Conservation (phyloP, 2,113 vertebrate species). For the Patagioenas fasciata region DNA sequence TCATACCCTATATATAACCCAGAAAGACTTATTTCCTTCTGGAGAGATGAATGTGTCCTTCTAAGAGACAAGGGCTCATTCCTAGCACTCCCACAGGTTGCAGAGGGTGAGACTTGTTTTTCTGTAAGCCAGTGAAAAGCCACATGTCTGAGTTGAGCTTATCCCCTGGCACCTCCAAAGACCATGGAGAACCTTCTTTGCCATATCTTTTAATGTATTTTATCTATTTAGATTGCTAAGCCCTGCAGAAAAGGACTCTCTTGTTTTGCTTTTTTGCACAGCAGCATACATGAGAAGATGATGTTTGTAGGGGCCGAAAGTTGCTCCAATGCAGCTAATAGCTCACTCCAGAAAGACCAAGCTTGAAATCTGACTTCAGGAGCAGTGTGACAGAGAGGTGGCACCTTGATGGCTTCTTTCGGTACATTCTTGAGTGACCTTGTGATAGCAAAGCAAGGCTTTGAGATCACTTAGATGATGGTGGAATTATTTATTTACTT, state of each 20-base stretch:
- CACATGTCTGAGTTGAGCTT: background rate
- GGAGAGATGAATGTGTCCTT: background rate
- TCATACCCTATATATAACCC: background rate
- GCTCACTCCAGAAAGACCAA: background rate
- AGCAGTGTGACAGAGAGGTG: background rate
- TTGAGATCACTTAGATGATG: background rate
- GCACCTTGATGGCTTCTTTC: background rate
- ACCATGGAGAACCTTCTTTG: background rate
- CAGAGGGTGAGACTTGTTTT: background rate
- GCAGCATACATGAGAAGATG: fast-evolving
- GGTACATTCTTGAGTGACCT: background rate
- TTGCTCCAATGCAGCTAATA: background rate
- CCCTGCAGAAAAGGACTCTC: background rate
- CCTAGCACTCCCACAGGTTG: background rate
- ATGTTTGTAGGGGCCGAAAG: background rate
- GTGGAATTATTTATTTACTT: background rate
- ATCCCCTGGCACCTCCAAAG: background rate
- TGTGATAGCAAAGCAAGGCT: background rate
- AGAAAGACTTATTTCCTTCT: background rate
- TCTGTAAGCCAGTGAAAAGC: background rate
- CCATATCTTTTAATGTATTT: background rate
- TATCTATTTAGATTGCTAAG: background rate
- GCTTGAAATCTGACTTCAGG: background rate
- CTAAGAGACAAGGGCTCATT: background rate
- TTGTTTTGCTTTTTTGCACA: background rate